Evolutionary conservation across 92 coral and sea anemone species (phyloP).

Genomic region (Epizoanthus illoricatus): DNA sequence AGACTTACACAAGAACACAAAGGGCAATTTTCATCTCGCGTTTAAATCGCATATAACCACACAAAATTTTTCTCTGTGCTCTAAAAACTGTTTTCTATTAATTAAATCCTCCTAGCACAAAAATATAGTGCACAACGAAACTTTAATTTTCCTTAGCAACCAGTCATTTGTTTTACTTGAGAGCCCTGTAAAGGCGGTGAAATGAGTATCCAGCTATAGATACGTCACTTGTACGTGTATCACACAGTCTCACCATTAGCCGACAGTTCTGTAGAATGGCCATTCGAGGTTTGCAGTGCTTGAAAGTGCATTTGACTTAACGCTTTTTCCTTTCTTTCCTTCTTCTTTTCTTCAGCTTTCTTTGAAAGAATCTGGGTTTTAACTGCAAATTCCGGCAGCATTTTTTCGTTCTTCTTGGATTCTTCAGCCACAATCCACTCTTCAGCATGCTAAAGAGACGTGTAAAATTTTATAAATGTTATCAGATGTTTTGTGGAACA

Average conservation of each 20-base stretch:
- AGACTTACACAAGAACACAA: too few relatives aligned
- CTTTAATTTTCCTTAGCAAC: too few relatives aligned
- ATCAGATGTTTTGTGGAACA: too few relatives aligned
- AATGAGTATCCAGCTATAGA: background rate
- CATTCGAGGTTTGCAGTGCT: slow-evolving; percentile 21
- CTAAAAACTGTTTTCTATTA: too few relatives aligned
- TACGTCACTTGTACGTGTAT: background rate
- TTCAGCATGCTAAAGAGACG: slow-evolving; percentile 60
- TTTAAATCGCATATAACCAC: too few relatives aligned
- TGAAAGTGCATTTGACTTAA: slow-evolving; percentile 58
- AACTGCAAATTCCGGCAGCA: slow-evolving; percentile 78
- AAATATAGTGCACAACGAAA: too few relatives aligned
- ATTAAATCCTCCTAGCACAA: too few relatives aligned
- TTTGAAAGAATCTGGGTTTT: slow-evolving; percentile 71
- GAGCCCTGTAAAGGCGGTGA: background rate
- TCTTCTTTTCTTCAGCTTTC: slow-evolving; percentile 73
- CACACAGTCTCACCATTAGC: background rate
- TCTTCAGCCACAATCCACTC: slow-evolving; percentile 63
- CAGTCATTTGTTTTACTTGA: too few relatives aligned
- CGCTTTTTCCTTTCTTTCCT: slow-evolving; percentile 53
- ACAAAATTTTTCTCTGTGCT: too few relatives aligned
- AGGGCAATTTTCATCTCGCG: background rate
- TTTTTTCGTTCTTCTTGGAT: slow-evolving; percentile 54
- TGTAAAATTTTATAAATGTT: background rate
- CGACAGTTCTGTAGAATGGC: background rate